Evolutionary conservation across 1,140 invertebrate species (phyloP).

Genomic region (Aphidius gifuensis): DNA sequence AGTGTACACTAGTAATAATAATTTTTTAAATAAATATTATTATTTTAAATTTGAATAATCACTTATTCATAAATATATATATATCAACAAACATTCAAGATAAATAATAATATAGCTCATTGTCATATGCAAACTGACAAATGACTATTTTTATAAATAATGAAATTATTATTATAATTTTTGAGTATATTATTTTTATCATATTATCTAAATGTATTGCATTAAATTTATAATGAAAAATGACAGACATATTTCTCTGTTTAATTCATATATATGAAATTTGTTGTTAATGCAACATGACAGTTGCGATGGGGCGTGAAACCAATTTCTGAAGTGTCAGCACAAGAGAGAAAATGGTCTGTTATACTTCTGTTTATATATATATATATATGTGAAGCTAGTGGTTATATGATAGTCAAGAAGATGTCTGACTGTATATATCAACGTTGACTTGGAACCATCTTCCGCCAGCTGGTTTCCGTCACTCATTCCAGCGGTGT

Average conservation of each 20-base stretch:
- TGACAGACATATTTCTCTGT: constrained; percentile 6
- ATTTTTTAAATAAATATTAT: too few species aligned
- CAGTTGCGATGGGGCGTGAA: constrained; percentile 30
- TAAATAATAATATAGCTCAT: too few species aligned
- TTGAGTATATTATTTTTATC: too few species aligned
- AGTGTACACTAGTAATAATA: constrained; percentile 17
- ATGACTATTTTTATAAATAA: too few species aligned
- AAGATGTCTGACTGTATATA: not conserved
- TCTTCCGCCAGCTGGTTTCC: constrained; percentile 45
- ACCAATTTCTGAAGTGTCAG: constrained; percentile 34
- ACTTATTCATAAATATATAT: too few species aligned
- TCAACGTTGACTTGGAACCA: constrained; percentile 19
- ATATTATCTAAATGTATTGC: constrained; percentile 2
- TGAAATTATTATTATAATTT: constrained; percentile 15
- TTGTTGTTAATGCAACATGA: constrained; percentile 22
- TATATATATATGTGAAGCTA: not conserved
- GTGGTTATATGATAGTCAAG: not conserved
- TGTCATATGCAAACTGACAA: too few species aligned
- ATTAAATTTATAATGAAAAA: constrained; percentile 2
- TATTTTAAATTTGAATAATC: too few species aligned
- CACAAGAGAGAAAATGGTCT: constrained; percentile 34
- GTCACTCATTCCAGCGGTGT: constrained; percentile 40
- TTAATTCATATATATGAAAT: constrained; percentile 15
- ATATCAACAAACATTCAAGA: too few species aligned
- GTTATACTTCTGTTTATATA: not conserved